Conservation (phyloP, 2,113 vertebrate species). For the Siniperca chuatsi region DNA sequence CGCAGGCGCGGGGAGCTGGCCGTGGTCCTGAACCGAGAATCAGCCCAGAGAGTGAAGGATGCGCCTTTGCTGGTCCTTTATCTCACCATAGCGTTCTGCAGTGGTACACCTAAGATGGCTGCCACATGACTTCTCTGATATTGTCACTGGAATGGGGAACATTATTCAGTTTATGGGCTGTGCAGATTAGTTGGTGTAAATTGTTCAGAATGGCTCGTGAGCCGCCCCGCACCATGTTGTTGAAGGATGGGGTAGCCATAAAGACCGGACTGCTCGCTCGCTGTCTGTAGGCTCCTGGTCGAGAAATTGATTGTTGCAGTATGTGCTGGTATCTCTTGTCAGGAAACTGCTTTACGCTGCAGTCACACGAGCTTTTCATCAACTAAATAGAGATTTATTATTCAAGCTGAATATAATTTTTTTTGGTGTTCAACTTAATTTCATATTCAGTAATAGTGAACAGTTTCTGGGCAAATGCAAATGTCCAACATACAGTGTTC, state of each 20-base stretch:
- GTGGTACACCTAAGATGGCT: constrained; percentile 81
- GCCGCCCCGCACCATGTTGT: background rate
- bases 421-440: background rate
- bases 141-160: constrained; percentile 60
- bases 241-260: constrained; percentile 49
- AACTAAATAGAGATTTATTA: constrained; percentile 15
- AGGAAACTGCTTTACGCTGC: constrained; percentile 7
- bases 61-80: constrained; percentile 35
- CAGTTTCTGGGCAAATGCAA: background rate
- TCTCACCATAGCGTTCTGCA: constrained; percentile 52
- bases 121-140: constrained; percentile 64
- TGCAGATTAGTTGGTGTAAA: constrained; percentile 21
- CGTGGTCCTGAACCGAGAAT: constrained; percentile 84
- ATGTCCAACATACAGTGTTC: background rate
- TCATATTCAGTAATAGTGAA: too few relatives aligned
- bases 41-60: constrained; percentile 38
- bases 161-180: constrained; percentile 23
- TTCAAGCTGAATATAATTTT: background rate
- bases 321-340: constrained; percentile 41
- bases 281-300: constrained; percentile 12
- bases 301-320: constrained; percentile 56
- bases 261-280: constrained; percentile 11
- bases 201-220: constrained; percentile 1
- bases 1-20: constrained; percentile 76
- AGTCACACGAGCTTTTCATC: constrained; percentile 4